These are phyloP conservation scores for Trachymyrmex cornetzi DNA, from an alignment of 1,140 invertebrate genomes.

Conservation along the genomic window DNA sequence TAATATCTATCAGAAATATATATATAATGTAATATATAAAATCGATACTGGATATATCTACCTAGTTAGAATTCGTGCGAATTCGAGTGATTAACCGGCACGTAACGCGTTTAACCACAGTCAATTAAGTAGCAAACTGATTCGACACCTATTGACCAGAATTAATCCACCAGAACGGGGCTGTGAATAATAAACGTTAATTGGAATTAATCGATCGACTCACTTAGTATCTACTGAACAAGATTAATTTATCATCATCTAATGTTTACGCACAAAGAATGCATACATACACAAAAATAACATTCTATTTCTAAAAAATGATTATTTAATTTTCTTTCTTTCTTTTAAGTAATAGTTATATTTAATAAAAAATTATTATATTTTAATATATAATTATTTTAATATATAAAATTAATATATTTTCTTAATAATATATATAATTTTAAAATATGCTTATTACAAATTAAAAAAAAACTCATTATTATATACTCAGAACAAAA, in stretches of 20 bases:
- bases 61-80: neutral
- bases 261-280: neutral
- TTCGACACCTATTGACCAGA: neutral
- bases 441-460: too few relatives aligned
- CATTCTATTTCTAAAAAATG: too few relatives aligned
- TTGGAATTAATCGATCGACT: neutral
- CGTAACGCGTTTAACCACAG: neutral
- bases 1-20: neutral
- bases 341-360: too few relatives aligned
- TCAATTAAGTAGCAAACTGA: constrained; percentile 22
- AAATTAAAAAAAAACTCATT: too few relatives aligned
- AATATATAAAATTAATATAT: too few relatives aligned
- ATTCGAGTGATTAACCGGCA: constrained; percentile 3
- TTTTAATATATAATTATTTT: too few relatives aligned
- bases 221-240: neutral
- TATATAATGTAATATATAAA: too few relatives aligned
- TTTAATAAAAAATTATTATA: too few relatives aligned
- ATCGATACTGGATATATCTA: neutral
- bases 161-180: neutral
- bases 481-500: too few relatives aligned
- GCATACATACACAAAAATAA: too few relatives aligned
- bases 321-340: too few relatives aligned
- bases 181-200: constrained; percentile 1
- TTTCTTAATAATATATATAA: too few relatives aligned
- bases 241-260: constrained; percentile 15